phyloP scores from a whole-genome alignment of 2,797 vertebrate genomes.

The Gymnopithys bicolor region DNA sequence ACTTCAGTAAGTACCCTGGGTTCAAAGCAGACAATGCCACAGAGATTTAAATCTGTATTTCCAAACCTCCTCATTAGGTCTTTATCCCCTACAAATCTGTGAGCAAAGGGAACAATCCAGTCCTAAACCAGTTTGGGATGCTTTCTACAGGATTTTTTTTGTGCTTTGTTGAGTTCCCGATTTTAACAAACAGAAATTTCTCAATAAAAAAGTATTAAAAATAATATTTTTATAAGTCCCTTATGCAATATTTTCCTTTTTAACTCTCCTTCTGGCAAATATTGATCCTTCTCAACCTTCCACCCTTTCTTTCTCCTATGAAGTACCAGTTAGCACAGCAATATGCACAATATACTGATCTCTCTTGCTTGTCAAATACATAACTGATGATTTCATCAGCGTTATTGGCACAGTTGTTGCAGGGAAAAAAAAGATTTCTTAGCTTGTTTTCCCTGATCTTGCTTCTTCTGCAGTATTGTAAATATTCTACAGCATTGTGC shows the following conservation, averaged over 20 bases:
- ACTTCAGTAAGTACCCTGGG: background rate
- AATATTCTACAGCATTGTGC: background rate
- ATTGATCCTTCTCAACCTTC: background rate
- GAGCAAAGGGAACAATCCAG: background rate
- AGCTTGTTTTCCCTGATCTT: conserved; percentile 28
- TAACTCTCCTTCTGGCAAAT: background rate
- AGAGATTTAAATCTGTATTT: background rate
- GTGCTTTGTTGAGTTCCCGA: background rate
- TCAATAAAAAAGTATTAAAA: background rate
- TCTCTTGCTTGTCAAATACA: background rate
- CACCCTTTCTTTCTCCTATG: background rate
- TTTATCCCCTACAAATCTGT: background rate
- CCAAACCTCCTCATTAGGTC: background rate
- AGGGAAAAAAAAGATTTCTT: background rate
- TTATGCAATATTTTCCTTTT: background rate
- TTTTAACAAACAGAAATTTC: background rate
- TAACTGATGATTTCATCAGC: conserved; percentile 43
- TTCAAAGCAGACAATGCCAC: background rate
- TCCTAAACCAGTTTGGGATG: background rate
- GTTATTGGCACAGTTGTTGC: conserved; percentile 12
- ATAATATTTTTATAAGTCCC: background rate
- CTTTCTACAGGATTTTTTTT: background rate
- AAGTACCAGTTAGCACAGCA: conserved; percentile 9
- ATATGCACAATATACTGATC: background rate
- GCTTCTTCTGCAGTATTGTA: background rate